phyloP scores from a whole-genome alignment of 2,113 vertebrate species.

The Pagrus major region DNA sequence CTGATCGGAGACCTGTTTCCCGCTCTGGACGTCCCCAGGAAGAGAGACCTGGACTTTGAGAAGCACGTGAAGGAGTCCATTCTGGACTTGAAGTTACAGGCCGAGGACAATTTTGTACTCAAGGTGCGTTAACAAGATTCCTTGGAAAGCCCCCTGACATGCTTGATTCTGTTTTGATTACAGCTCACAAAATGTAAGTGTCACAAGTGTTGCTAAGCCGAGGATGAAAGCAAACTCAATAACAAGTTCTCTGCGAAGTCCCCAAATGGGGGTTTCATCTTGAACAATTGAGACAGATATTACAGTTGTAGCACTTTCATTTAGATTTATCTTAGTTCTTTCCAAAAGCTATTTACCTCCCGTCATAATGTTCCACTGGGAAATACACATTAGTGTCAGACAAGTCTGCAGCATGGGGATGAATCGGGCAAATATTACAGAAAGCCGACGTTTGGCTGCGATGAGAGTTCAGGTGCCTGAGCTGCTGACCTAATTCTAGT shows the following conservation, averaged over 20 bases:
- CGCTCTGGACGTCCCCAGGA: conserved; percentile 90
- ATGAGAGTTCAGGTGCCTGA: conserved; percentile 74
- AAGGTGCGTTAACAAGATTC: conserved; percentile 84
- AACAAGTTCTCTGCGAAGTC: conserved; percentile 52
- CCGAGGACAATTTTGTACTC: conserved; percentile 96
- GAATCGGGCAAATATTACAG: conserved; percentile 80
- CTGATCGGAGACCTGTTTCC: conserved; percentile 95
- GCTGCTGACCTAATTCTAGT: conserved; percentile 76
- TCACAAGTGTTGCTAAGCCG: conserved; percentile 14
- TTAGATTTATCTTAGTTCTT: conserved; percentile 71
- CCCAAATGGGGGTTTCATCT: conserved; percentile 60
- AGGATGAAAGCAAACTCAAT: conserved; percentile 54
- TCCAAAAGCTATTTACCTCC: conserved; percentile 76
- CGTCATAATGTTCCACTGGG: conserved; percentile 63
- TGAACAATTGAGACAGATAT: conserved; percentile 68
- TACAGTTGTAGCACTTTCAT: conserved; percentile 70
- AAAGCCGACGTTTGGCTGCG: conserved; percentile 61
- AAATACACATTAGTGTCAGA: conserved; percentile 83
- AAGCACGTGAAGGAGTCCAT: conserved; percentile 88
- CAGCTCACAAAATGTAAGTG: conserved; percentile 15
- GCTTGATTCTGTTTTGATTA: conserved; percentile 53
- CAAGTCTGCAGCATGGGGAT: conserved; percentile 72
- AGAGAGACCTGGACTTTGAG: conserved; percentile 89
- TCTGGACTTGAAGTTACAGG: conserved; percentile 90
- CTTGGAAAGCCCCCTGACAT: background rate